These are phyloP conservation scores for Macrosiphum euphorbiae DNA, from an alignment of 2,888 invertebrate genomes.

Conservation along the genomic window DNA sequence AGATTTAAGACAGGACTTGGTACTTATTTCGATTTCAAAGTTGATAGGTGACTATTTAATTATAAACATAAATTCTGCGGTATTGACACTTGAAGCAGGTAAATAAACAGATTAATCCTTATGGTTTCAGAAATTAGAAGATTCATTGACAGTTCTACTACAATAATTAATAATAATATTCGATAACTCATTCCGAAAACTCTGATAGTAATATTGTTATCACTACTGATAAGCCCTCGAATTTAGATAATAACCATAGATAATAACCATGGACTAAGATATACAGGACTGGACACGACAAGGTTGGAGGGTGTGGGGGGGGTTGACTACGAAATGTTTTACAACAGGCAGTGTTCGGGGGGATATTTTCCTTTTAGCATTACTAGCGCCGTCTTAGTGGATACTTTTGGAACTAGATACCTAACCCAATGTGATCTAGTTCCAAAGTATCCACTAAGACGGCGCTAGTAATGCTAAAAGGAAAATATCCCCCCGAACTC, in stretches of 20 bases:
- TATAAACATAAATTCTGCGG: neutral
- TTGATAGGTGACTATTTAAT: neutral
- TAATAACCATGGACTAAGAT: too few relatives aligned
- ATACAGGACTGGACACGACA: too few relatives aligned
- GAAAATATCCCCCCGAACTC: too few relatives aligned
- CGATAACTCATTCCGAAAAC: neutral
- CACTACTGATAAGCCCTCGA: neutral
- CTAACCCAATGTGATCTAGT: too few relatives aligned
- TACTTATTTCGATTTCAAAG: neutral
- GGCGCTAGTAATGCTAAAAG: too few relatives aligned
- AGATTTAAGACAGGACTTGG: neutral
- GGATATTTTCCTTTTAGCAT: too few relatives aligned
- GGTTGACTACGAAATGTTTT: too few relatives aligned
- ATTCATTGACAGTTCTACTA: neutral
- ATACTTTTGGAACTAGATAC: too few relatives aligned
- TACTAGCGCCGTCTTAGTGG: too few relatives aligned
- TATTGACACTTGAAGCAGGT: neutral
- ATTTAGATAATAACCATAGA: neutral
- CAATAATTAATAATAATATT: neutral
- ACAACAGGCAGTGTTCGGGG: too few relatives aligned
- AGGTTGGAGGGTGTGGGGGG: too few relatives aligned
- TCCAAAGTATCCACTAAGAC: too few relatives aligned
- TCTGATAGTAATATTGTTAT: neutral
- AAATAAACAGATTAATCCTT: neutral
- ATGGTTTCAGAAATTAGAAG: neutral